A percentile compares a stretch with the other conserved stretches of the same genome.
phyloP scores from a whole-genome alignment of 2,888 invertebrate genomes.

The Drosophila kuntzei region DNA sequence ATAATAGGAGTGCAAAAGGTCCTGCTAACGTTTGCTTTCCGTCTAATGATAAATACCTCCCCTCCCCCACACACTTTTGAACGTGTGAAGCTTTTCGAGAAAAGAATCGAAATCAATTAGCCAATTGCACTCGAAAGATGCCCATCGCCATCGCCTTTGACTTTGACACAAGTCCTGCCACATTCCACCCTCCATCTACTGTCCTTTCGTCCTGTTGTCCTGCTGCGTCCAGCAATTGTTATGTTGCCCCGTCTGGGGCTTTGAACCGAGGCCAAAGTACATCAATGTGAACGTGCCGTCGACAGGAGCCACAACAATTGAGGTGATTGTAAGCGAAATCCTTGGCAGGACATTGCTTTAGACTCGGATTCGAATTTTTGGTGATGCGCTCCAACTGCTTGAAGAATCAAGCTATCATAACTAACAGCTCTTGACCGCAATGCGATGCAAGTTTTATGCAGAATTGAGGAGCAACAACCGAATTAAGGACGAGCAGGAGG shows the following conservation, averaged over 20 bases:
- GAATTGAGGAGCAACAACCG: slow-evolving; percentile 26
- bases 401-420: slow-evolving; percentile 29
- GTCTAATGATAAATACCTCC: slow-evolving; percentile 52
- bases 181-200: neutral
- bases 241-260: slow-evolving; percentile 53
- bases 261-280: slow-evolving; percentile 56
- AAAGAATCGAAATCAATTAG: slow-evolving; percentile 84
- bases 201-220: neutral
- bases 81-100: slow-evolving; percentile 67
- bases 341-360: slow-evolving; percentile 15
- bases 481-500: slow-evolving; percentile 23
- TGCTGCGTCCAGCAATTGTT: slow-evolving; percentile 51
- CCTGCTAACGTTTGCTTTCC: slow-evolving; percentile 72
- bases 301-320: slow-evolving; percentile 59
- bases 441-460: slow-evolving; percentile 63
- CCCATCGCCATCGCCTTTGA: slow-evolving; percentile 52
- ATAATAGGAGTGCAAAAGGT: slow-evolving; percentile 57
- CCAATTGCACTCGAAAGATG: slow-evolving; percentile 83
- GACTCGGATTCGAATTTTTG: slow-evolving; percentile 1
- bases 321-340: slow-evolving; percentile 50
- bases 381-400: neutral
- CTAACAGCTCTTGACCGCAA: slow-evolving; percentile 47
- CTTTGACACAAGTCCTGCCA: slow-evolving; percentile 44
- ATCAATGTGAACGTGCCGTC: slow-evolving; percentile 46
- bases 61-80: neutral